These are phyloP conservation scores for Oopsacas minuta DNA, from an alignment of 37 sponge, comb jelly and placozoan species.

Conservation along the genomic window DNA sequence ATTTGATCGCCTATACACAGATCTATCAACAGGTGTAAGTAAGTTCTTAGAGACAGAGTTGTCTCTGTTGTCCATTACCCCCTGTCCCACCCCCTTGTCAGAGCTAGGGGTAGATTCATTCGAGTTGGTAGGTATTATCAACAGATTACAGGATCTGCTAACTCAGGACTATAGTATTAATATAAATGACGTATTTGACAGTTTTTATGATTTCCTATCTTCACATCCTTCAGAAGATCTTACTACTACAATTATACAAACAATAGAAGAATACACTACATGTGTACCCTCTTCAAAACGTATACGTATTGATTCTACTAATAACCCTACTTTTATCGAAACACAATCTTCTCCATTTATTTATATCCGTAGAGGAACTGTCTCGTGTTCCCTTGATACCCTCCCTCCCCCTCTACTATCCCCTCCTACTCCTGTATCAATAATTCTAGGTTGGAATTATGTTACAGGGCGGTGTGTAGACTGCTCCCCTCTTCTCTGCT, in stretches of 20 bases:
- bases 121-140: conserved; percentile 31
- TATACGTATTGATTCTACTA: background rate
- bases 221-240: background rate
- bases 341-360: background rate
- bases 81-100: background rate
- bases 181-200: background rate
- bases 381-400: background rate
- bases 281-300: background rate
- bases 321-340: background rate
- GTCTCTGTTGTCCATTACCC: background rate
- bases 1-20: background rate
- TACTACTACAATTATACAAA: background rate
- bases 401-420: background rate
- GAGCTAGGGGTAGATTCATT: conserved; percentile 37
- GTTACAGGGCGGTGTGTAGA: conserved; percentile 70
- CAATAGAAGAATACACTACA: background rate
- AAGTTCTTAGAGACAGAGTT: background rate
- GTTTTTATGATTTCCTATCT: conserved; percentile 11
- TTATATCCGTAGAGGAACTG: background rate
- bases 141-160: background rate
- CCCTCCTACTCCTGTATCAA: background rate
- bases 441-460: conserved; percentile 31
- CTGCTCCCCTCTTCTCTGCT: conserved; percentile 72
- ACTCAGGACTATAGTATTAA: background rate
- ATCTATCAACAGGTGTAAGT: background rate